Conservation (phyloP, 2,888 invertebrate genomes). For the Hyles lineata region DNA sequence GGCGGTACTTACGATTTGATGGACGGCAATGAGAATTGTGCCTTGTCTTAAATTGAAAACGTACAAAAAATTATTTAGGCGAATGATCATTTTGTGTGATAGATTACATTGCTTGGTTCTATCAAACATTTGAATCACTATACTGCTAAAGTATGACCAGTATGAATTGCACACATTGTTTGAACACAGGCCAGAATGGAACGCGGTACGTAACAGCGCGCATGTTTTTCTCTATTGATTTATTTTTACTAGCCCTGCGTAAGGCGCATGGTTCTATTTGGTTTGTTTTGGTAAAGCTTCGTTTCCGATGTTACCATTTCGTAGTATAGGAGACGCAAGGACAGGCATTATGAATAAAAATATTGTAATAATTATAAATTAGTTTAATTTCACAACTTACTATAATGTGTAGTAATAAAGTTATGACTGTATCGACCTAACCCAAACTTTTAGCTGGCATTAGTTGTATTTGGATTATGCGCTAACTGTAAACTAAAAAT, state of each 20-base stretch:
- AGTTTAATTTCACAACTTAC: slow-evolving; percentile 83
- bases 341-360: slow-evolving; percentile 31
- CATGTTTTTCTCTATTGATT: slow-evolving; percentile 76
- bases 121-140: slow-evolving; percentile 74
- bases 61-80: slow-evolving; percentile 78
- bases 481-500: slow-evolving; percentile 65
- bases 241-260: slow-evolving; percentile 51
- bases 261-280: slow-evolving; percentile 59
- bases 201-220: slow-evolving; percentile 52
- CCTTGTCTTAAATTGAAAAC: slow-evolving; percentile 83
- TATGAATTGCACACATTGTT: slow-evolving; percentile 66
- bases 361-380: slow-evolving; percentile 70
- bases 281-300: slow-evolving; percentile 24
- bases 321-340: neutral
- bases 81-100: slow-evolving; percentile 75
- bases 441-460: slow-evolving; percentile 83
- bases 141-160: slow-evolving; percentile 56
- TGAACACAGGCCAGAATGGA: slow-evolving; percentile 52
- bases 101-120: slow-evolving; percentile 75
- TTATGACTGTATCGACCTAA: slow-evolving; percentile 81
- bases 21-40: slow-evolving; percentile 82
- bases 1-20: slow-evolving; percentile 80
- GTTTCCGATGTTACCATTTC: neutral
- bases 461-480: slow-evolving; percentile 81
- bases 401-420: slow-evolving; percentile 74